Base-by-base conservation (phyloP, 1,140 invertebrate species). In the Listronotus bonariensis region DNA sequence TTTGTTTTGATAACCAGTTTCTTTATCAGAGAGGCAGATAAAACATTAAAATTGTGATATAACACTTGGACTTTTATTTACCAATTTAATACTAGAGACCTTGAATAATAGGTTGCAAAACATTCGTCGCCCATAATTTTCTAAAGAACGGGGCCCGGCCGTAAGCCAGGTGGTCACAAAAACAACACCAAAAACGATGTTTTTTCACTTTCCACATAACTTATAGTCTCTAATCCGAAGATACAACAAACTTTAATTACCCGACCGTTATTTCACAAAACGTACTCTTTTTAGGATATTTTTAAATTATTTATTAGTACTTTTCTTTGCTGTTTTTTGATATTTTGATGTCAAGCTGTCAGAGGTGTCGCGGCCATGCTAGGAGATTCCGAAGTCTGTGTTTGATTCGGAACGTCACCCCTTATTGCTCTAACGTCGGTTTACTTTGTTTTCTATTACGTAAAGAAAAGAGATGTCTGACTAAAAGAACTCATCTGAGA, bases 111-210 rank as follows among this genome's bases (percentile, higher is more conserved):
- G 53, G 51, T 54, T 66, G 57, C 60, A 67, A 70, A 68, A 70
- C 52, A 55, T 55, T 65, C 42, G 66, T 64, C 61, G 65, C 59
- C 68, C 71, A 72, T 72, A 67, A 67, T 70, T 63, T 68, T 65
- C 69, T 65, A 63, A 68, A 68, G 65, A 60, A 54, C 67, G 59
- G 55, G 70, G 66, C 66, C 66, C 67, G 59, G 54, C 65, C 65
- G 68, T 64, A 58, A 70, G 68, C 70, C 71, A 72, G 71, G 68
- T 72, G 71, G 71, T 72, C 68, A 70, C 67, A 58, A 42, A 68
- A 72, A 69, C 62, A 69, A 42, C 62, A 69, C 68, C 63, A 20
- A 20, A 51, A 56, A 31, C 38, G 43, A 48, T 69, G 56, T 62
- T 64, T 66, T 11, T 32, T 54, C 64, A 64, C 52, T 67, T 63